These are phyloP conservation scores for Adoxophyes honmai DNA, from an alignment of 1,140 invertebrate genomes.

Conservation along the genomic window DNA sequence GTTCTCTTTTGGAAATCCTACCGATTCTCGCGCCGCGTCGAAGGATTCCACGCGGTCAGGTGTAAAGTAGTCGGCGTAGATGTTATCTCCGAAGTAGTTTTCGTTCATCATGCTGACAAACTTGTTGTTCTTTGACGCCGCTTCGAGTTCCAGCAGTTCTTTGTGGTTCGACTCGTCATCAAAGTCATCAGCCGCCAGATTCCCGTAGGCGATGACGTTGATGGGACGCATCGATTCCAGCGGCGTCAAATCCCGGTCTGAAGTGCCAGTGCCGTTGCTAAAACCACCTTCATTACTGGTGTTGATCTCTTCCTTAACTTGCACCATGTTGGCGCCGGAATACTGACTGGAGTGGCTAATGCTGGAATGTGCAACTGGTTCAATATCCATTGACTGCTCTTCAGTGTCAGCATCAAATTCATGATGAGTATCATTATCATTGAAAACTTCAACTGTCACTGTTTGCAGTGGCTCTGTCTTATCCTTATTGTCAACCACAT, in stretches of 20 bases:
- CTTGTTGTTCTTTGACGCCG: slow-evolving; percentile 62
- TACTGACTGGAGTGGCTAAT: slow-evolving; percentile 32
- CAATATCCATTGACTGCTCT: slow-evolving; percentile 66
- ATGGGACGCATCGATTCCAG: slow-evolving; percentile 61
- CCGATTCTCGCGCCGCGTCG: slow-evolving; percentile 53
- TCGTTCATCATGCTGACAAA: slow-evolving; percentile 71
- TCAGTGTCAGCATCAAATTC: slow-evolving; percentile 65
- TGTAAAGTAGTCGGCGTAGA: slow-evolving; percentile 67
- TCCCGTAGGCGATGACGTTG: slow-evolving; percentile 66
- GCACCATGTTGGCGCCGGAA: slow-evolving; percentile 36
- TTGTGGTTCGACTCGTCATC: slow-evolving; percentile 58
- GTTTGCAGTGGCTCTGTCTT: slow-evolving; percentile 47
- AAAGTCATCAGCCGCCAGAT: slow-evolving; percentile 49
- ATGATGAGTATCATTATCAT: slow-evolving; percentile 47
- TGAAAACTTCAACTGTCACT: slow-evolving; percentile 73
- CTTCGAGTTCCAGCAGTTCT: slow-evolving; percentile 56
- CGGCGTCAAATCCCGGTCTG: slow-evolving; percentile 38
- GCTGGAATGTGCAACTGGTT: slow-evolving; percentile 45
- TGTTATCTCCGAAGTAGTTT: slow-evolving; percentile 71
- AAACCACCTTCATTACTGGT: slow-evolving; percentile 53
- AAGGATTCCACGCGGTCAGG: slow-evolving; percentile 68
- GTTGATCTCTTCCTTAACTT: slow-evolving; percentile 64
- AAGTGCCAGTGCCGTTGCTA: slow-evolving; percentile 42
- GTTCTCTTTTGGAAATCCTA: slow-evolving; percentile 35
- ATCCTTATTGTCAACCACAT: slow-evolving; percentile 43